Evolutionary conservation across 2,113 vertebrate genomes (phyloP).

Genomic region (Piaya cayana): DNA sequence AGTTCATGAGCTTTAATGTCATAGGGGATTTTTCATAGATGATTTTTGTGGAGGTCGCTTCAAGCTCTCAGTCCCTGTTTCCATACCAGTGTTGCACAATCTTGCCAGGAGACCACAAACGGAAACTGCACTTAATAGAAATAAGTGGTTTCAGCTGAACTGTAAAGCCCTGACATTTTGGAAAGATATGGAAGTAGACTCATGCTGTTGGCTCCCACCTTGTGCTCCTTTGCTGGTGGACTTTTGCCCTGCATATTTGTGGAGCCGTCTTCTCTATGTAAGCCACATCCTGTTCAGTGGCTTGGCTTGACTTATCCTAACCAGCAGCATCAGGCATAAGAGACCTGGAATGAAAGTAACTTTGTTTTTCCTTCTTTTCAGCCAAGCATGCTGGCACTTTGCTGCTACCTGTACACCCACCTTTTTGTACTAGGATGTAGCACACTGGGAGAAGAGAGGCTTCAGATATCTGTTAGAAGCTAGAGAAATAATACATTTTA

Average conservation of each 20-base stretch:
- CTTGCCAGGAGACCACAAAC: neutral
- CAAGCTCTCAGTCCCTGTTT: neutral
- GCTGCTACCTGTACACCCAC: neutral
- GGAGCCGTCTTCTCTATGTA: neutral
- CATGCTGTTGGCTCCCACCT: neutral
- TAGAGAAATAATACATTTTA: neutral
- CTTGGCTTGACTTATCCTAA: neutral
- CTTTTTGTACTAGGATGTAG: neutral
- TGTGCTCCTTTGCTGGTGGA: neutral
- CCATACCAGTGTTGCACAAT: neutral
- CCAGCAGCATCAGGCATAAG: neutral
- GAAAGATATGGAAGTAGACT: neutral
- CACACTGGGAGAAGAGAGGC: neutral
- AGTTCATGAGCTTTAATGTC: neutral
- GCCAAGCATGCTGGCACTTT: neutral
- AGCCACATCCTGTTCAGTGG: neutral
- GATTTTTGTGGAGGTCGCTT: neutral
- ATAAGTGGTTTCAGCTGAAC: neutral
- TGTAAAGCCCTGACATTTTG: neutral
- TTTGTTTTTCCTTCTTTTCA: neutral
- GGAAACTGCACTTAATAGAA: neutral
- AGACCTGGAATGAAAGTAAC: neutral
- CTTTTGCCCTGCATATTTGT: neutral
- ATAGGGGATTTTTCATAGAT: neutral
- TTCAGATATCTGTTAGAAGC: neutral